Base-by-base conservation (phyloP, 2,113 vertebrate genomes). In the Trematomus loennbergii region DNA sequence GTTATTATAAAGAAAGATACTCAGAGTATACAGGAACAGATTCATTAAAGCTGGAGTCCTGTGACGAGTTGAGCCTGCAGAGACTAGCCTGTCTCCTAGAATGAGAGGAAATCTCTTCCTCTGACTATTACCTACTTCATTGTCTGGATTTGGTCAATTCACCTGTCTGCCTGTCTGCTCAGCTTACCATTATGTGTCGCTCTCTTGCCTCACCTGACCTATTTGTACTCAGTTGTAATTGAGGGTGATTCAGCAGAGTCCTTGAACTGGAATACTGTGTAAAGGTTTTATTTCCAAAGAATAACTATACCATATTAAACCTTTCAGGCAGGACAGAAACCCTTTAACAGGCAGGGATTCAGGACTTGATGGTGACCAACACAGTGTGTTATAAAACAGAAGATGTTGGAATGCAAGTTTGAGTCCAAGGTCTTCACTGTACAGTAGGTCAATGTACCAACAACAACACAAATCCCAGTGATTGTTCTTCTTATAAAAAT, bases 101-200 rank as follows among this genome's bases (percentile, higher is more conserved):
- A 82, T 78, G 78, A 77, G 54, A 81, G 22, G 46, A 50, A 69
- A 78, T 40, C 62, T 75, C 57, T 77, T 74, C 78, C 33, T 70
- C 72, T 68, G 65, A 74, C 66, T 81, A 16, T 84, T 73, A 52
- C 78, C 72, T 6, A 78, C 64, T 68, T 77, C 84, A 55, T 66
- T 75, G 87, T 77, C 78, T 63, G 62, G 45, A 78, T 78, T 50
- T 36, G 83, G 64, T 70, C 80, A 36, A 20, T 74, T 74, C 79
- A 88, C 87, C 85, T 87, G 75, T 8, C 64, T 74, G 64, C 78
- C 36, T 87, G 72, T 86, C 83, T 71, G 75, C 62, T 66, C 50
- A 36, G 46, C 48, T 85, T 76, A 77, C 57, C n/a, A 18, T 80
- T 82, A 78, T 16, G 10, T 36, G 12, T 40, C 57, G 53, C 33